Conservation (phyloP, 2,797 vertebrate genomes). For the Neoniphon sammara region DNA sequence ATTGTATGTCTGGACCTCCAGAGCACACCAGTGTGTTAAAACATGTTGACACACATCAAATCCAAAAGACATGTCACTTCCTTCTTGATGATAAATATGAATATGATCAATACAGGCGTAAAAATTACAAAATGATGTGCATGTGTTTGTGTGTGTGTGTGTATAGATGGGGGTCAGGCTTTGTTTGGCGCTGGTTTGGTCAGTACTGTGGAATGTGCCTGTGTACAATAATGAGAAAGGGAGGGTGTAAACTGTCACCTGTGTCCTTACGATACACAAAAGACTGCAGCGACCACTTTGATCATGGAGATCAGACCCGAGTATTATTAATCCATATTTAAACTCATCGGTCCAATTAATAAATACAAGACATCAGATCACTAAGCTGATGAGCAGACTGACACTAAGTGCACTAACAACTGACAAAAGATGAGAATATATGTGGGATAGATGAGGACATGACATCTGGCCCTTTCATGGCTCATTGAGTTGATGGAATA, state of each 20-base stretch:
- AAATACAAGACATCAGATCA: conserved; percentile 62
- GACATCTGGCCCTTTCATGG: conserved; percentile 79
- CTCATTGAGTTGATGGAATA: conserved; percentile 82
- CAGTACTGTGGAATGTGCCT: neutral
- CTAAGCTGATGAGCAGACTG: conserved; percentile 60
- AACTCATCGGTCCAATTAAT: conserved; percentile 71
- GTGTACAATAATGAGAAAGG: neutral
- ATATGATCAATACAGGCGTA: too few relatives aligned
- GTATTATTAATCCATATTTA: conserved; percentile 61
- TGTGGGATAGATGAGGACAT: conserved; percentile 65
- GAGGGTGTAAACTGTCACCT: neutral
- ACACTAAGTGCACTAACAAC: conserved; percentile 49
- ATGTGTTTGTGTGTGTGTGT: conserved; percentile 8
- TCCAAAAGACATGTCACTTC: neutral
- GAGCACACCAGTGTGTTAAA: neutral
- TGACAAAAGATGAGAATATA: conserved; percentile 57
- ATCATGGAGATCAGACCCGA: conserved; percentile 35
- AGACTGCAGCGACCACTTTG: neutral
- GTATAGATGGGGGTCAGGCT: neutral
- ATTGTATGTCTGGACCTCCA: neutral
- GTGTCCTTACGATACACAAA: conserved; percentile 20
- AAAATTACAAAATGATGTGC: neutral
- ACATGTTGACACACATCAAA: neutral
- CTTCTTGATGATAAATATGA: too few relatives aligned
- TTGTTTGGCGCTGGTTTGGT: neutral